Conservation (phyloP, 2,888 invertebrate genomes). For the Troides helena region DNA sequence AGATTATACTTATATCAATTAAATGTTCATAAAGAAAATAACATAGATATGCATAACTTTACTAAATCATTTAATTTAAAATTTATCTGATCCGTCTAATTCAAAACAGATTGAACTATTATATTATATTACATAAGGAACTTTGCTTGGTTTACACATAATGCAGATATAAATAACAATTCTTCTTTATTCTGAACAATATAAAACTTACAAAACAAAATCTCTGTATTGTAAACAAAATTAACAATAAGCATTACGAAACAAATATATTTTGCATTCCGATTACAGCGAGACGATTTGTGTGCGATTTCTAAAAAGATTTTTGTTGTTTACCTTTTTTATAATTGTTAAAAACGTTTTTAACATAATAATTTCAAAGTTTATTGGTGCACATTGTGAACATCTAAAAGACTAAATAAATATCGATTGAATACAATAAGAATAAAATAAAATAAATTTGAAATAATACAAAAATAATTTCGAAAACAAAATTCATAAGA, state of each 20-base stretch:
- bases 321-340: not conserved
- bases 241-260: conserved; percentile 21
- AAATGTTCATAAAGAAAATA: not conserved
- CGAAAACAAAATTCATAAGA: too few species aligned
- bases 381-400: too few species aligned
- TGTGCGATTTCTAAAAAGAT: not conserved
- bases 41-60: not conserved
- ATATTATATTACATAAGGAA: not conserved
- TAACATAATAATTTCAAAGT: too few species aligned
- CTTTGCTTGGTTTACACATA: not conserved
- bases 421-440: too few species aligned
- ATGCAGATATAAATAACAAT: not conserved
- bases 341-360: too few species aligned
- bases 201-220: not conserved
- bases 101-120: not conserved
- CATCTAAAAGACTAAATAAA: too few species aligned
- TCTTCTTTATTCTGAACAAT: not conserved
- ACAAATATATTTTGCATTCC: conserved; percentile 23
- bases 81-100: not conserved
- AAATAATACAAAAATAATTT: too few species aligned
- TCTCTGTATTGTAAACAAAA: conserved; percentile 4
- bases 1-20: not conserved
- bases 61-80: not conserved
- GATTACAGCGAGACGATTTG: conserved; percentile 2
- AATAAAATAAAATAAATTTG: too few species aligned